Conservation (phyloP, 2,888 invertebrate species). For the Drosophila peninsularis region DNA sequence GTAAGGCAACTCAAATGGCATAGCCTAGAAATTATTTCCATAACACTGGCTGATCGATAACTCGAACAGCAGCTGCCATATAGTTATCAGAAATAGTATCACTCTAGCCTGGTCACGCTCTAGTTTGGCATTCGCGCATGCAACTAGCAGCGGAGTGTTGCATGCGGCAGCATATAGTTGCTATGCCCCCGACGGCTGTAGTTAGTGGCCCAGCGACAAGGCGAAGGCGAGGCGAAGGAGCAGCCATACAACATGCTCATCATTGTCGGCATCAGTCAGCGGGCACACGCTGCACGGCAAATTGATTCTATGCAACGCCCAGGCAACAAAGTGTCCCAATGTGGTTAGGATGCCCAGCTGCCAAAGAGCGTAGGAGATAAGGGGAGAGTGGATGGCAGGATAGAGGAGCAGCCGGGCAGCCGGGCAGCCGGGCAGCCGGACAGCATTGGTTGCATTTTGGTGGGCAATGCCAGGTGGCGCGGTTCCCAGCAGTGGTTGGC, state of each 20-base stretch:
- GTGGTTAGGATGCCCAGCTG: constrained; percentile 42
- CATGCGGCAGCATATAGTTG: constrained; percentile 19
- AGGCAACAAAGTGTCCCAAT: constrained; percentile 60
- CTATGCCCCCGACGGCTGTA: constrained; percentile 17
- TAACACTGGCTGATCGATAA: neutral
- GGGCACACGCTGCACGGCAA: constrained; percentile 44
- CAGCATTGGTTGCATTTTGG: constrained; percentile 42
- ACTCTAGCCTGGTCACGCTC: neutral
- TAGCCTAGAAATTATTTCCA: neutral
- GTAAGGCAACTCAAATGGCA: too few relatives aligned
- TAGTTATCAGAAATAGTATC: neutral
- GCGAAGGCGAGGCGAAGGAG: constrained; percentile 5
- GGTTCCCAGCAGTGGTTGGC: constrained; percentile 56
- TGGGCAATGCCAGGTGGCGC: constrained; percentile 61
- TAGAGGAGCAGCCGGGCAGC: neutral
- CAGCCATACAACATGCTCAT: constrained; percentile 18
- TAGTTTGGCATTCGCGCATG: neutral
- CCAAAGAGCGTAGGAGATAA: neutral
- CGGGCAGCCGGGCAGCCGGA: neutral
- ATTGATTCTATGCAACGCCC: constrained; percentile 61
- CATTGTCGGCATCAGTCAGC: constrained; percentile 48
- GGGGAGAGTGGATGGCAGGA: neutral
- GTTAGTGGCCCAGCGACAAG: constrained; percentile 8
- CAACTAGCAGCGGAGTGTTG: neutral
- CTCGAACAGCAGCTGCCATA: neutral